Conservation (phyloP, 2,797 vertebrate genomes). For the Lindbergichthys nudifrons region DNA sequence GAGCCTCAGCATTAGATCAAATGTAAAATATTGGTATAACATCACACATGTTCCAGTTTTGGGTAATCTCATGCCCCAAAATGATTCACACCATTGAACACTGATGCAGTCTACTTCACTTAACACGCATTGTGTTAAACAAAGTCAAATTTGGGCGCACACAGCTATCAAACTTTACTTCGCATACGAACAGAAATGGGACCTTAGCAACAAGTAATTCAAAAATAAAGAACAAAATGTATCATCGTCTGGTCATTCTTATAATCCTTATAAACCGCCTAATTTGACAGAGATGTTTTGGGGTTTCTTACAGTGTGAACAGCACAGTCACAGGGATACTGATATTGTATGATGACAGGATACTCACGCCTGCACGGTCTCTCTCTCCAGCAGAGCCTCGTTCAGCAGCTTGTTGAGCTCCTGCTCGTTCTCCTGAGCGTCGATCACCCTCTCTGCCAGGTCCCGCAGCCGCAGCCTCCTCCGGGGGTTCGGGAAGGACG, state of each 20-base stretch:
- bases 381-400: conserved; percentile 93
- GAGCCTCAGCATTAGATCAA: background rate
- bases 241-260: background rate
- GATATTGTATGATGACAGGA: background rate
- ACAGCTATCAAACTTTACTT: background rate
- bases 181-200: background rate
- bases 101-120: background rate
- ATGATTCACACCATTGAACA: background rate
- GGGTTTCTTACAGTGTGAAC: too few relatives aligned
- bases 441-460: conserved; percentile 92
- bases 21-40: background rate
- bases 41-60: background rate
- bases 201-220: background rate
- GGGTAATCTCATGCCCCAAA: background rate
- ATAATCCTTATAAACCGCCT: background rate
- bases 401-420: conserved; percentile 96
- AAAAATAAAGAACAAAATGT: background rate
- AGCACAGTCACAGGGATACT: too few relatives aligned
- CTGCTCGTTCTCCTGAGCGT: conserved; percentile 93
- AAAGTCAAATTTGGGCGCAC: background rate
- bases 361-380: conserved; percentile 93
- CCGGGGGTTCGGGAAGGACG: conserved; percentile 94
- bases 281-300: too few relatives aligned
- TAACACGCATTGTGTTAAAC: background rate
- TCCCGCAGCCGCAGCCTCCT: conserved; percentile 91